Evolutionary conservation across 2,113 vertebrate species (phyloP), one percentile per base, ranked within the genome.

Genomic region (Parotia lawesii): DNA sequence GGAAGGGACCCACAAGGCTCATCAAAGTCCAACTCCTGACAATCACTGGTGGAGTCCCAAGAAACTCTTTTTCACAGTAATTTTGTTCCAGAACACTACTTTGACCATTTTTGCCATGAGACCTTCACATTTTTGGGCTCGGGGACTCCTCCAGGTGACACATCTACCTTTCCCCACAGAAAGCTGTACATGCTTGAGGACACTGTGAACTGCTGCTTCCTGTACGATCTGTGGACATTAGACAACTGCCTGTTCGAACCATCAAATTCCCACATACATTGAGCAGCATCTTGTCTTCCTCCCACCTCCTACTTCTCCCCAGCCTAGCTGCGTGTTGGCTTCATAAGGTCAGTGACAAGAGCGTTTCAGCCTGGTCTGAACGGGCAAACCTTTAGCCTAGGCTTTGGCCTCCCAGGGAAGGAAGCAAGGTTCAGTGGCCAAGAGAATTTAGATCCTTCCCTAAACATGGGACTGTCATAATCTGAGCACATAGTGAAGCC

Each of bases 271-370:
- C 62, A 61, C 8, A 24, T 14, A 45, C 3, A 3, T 0, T 28
- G 28, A 50, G 35, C 10, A 31, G 21, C 75, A 27, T 12, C 45
- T 80, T 47, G 16, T 19, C 17, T 19, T 60, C 22, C 10, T 64
- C 53, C 22, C 1, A 1, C 17, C 7, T 58, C 45, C 37, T 17
- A 5, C 66, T n/a, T 29, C 38, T 74, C 4, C 2, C 29, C 28
- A 45, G 23, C 29, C 31, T 38, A 38, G 37, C 6, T 9, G 3
- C 3, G 15, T 10, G 27, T 9, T 54, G 23, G 17, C 56, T 56
- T 56, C 33, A 8, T 4, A 11, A 23, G 33, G 9, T 18, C 2
- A 1, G 10, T 5, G 29, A n/a, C 23, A 1, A 11, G 9, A 9
- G 17, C 33, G 3, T 5, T 85, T 50, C 78, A 82, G 16, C 8